Percentiles rank a stretch among this genome's conserved stretches.
Conservation (phyloP, 2,797 vertebrate species). For the Brachyrhaphis roseni region DNA sequence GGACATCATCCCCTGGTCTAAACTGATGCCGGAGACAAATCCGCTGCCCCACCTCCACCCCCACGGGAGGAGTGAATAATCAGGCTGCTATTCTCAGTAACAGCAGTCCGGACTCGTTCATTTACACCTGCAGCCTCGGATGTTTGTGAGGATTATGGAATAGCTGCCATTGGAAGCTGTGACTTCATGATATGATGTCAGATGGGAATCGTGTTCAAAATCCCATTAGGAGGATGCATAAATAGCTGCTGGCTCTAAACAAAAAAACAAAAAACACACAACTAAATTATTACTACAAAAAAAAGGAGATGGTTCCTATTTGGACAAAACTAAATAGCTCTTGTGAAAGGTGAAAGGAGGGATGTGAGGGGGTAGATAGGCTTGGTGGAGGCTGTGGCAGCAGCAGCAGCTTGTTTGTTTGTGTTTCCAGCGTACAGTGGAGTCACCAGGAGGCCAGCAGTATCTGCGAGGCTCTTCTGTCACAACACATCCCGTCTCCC, state of each 20-base stretch:
- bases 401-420: constrained; percentile 48
- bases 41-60: constrained; percentile 29
- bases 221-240: constrained; percentile 23
- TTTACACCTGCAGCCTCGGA: constrained; percentile 48
- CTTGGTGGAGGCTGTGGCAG: constrained; percentile 24
- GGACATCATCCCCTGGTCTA: constrained; percentile 41
- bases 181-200: constrained; percentile 34
- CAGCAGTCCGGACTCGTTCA: constrained; percentile 24
- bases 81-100: constrained; percentile 39
- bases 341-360: constrained; percentile 8
- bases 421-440: constrained; percentile 59
- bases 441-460: constrained; percentile 78
- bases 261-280: not conserved
- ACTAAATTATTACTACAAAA: constrained; percentile 9
- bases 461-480: constrained; percentile 77
- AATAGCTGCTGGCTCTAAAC: constrained; percentile 17
- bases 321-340: constrained; percentile 45
- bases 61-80: constrained; percentile 45
- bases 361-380: constrained; percentile 12
- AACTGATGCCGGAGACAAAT: constrained; percentile 44
- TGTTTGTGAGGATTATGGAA: constrained; percentile 19
- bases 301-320: constrained; percentile 36
- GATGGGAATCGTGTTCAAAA: constrained; percentile 37
- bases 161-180: constrained; percentile 12
- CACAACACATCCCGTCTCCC: constrained; percentile 67